Evolutionary conservation across 64 coral and sea anemone genomes (phyloP), one percentile per base, ranked within the genome.

Genomic region (Orbicella faveolata): DNA sequence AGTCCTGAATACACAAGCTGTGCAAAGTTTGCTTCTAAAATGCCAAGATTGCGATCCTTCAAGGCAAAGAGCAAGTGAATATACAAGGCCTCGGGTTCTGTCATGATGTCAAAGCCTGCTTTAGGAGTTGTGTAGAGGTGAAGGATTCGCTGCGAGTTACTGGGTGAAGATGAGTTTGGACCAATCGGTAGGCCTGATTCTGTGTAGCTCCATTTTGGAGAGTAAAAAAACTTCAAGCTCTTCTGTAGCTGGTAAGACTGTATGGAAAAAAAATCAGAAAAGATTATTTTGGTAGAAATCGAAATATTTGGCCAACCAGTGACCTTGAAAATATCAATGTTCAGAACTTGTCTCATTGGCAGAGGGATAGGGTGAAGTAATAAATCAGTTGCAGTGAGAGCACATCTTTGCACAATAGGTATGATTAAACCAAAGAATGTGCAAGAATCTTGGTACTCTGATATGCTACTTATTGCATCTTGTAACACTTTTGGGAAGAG

Each of bases 21-120:
- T 52, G 82, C 36, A 85, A 85, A 85, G 23, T 85, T 64, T 83
- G 79, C 67, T 7, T 85, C 68, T 20, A 91, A 77, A 30, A 48
- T 17, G 6, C 90, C 90, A 9, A 92, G 76, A 53, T 92, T 87
- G 23, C 84, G 83, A 79, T 92, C 90, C 75, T 81, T 92, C 16
- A 92, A 59, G 8, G 75, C 90, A 88, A 92, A 92, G 12, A 92
- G 83, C 17, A 92, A 73, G 35, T 88, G 84, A 37, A 79, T 77
- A 35, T 92, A 92, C 12, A 92, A 39, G 16, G 90, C 44, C 25
- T 92, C 90, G n/a, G 75, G 90, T 39, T 92, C 90, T 30, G 83
- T 80, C 6, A 79, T 21, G 65, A 92, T 87, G 26, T 92, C 83
- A 23, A 63, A 87, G 2, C 20, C 83, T 37, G 83, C 75, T 41